Base-by-base conservation (phyloP, 2,113 vertebrate genomes). In the Struthidea cinerea region DNA sequence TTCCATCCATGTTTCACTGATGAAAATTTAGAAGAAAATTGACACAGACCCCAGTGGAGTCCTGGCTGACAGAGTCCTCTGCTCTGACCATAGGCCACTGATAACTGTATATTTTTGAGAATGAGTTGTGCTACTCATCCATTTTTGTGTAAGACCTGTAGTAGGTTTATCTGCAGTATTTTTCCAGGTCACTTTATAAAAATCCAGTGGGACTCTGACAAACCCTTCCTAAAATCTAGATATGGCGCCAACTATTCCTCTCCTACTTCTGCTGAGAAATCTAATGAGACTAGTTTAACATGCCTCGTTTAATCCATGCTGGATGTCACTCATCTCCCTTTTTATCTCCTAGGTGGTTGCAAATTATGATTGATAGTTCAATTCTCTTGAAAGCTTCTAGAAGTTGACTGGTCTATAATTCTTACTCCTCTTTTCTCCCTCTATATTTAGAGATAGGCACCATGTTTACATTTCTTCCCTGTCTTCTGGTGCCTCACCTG, bases 391-490 rank as follows among this genome's bases (percentile, higher is more conserved):
- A 92, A 95, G 79, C 88, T 90, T 88, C 71, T 69, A 82, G 59
- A 92, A 96, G 70, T 15, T 80, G 92, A 90, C 92, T 90, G 71
- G 37, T 88, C 92, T 90, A 37, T 94, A 92, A 93, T 82, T 93
- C 87, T 90, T 53, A 83, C 75, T 86, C 88, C 46, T 95, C 60
- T 60, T 84, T 87, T 75, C 39, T 75, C 61, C 65, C 24, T 89
- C 88, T 84, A 46, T 92, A 80, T 92, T 94, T 90, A 92, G 69
- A 86, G 63, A 76, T 20, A 88, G 61, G 53, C 32, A 67, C 74
- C 49, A 32, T 57, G 79, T 94, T 93, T 94, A 90, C 90, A 80
- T 86, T 90, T 74, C 89, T 15, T 3, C 44, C 35, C 16, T 39
- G 61, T 50, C 57, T 87, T 75, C 85, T 94, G 84, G 81, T 89